A percentile compares a stretch with the other conserved stretches of the same genome.
Evolutionary conservation across 1,140 invertebrate genomes (phyloP).

Genomic region (Aleiodes sp.): DNA sequence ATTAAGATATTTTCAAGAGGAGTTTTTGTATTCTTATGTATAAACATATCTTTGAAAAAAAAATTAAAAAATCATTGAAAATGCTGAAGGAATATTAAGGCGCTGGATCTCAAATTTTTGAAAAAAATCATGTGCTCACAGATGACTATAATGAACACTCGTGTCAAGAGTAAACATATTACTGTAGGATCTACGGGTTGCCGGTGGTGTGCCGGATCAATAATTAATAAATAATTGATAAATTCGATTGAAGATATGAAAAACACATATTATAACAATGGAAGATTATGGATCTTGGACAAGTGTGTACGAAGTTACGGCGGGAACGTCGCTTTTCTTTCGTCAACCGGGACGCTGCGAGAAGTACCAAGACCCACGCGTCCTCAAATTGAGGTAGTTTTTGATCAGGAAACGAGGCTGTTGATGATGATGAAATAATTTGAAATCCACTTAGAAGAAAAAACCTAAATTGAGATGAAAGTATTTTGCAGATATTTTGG

Average conservation of each 20-base stretch:
- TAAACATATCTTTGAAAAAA: conserved; percentile 14
- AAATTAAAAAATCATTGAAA: not conserved
- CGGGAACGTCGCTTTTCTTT: conserved; percentile 65
- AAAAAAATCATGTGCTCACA: conserved; percentile 3
- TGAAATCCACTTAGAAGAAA: not conserved
- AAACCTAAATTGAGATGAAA: not conserved
- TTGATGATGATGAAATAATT: conserved; percentile 17
- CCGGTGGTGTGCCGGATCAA: conserved; percentile 21
- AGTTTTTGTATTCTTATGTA: conserved; percentile 26
- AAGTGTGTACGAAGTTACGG: conserved; percentile 48
- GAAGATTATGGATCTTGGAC: not conserved
- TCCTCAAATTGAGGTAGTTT: conserved; percentile 37
- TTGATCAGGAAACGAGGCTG: conserved; percentile 40
- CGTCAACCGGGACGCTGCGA: conserved; percentile 61
- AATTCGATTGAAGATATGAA: not conserved
- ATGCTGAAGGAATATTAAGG: conserved; percentile 41
- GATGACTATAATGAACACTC: conserved; percentile 1
- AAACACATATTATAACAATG: not conserved
- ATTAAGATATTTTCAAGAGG: conserved; percentile 33
- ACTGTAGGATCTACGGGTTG: conserved; percentile 4
- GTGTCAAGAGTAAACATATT: not conserved
- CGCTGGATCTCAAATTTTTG: not conserved
- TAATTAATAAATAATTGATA: not conserved
- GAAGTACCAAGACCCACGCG: conserved; percentile 39
- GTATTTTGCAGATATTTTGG: too few relatives aligned